A percentile compares a stretch with the other conserved stretches of the same genome.
Conservation (phyloP, 2,888 invertebrate species). For the Tenthredo scrophulariae region DNA sequence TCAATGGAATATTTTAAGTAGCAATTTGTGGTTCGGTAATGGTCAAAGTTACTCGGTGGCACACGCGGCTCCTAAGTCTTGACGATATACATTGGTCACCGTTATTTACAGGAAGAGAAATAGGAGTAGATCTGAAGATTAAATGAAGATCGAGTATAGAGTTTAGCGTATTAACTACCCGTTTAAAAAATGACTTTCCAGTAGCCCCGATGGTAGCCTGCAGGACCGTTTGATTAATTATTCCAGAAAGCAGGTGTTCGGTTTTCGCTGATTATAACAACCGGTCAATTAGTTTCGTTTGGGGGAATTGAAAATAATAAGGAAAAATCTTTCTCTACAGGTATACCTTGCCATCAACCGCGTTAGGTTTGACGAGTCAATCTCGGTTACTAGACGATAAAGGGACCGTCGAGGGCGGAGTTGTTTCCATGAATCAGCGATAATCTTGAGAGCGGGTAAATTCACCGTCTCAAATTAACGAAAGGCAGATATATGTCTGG, state of each 20-base stretch:
- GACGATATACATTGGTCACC: neutral
- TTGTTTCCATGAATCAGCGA: constrained; percentile 75
- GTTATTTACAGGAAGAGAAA: neutral
- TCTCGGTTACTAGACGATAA: constrained; percentile 61
- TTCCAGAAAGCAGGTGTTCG: neutral
- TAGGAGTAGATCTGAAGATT: neutral
- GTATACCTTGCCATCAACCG: constrained; percentile 43
- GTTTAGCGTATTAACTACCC: neutral
- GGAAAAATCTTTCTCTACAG: neutral
- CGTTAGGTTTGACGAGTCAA: constrained; percentile 75
- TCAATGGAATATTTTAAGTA: constrained; percentile 44
- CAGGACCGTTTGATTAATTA: neutral
- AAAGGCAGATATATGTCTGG: neutral
- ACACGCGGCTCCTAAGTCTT: neutral
- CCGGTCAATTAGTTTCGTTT: constrained; percentile 24
- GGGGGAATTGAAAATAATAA: neutral
- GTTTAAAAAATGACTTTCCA: neutral
- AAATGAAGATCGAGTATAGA: neutral
- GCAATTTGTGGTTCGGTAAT: constrained; percentile 52
- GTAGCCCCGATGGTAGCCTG: neutral
- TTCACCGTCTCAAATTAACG: constrained; percentile 58
- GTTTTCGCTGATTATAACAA: constrained; percentile 38
- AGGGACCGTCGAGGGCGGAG: constrained; percentile 55
- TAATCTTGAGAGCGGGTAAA: constrained; percentile 69
- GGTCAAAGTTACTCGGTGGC: constrained; percentile 46